Base-by-base conservation (phyloP, 2,797 vertebrate species). In the Enteromius fasciolatus region DNA sequence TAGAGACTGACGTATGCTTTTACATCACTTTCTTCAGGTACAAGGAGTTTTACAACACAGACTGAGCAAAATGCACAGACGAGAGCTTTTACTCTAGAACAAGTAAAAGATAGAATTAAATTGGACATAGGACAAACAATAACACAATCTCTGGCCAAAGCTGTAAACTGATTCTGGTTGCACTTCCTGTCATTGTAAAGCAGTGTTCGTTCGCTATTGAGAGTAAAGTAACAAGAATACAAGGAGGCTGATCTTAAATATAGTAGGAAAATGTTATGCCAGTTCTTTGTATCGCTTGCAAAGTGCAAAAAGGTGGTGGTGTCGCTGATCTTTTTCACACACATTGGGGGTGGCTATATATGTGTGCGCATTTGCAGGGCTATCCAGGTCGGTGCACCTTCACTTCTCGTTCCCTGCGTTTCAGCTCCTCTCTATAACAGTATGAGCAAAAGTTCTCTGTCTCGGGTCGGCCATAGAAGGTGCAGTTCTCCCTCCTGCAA, bases 391-490 rank as follows among this genome's bases (percentile, higher is more conserved):
- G 94, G 87, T 97, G 95, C 87, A 93, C 94, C 90, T 97, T 98
- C 90, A 91, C 93, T 91, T 98, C 97, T 85, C 93, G 94, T 92
- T 98, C 97, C 92, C 96, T 96, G 91, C 96, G 96, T 87, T 97
- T 97, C 81, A 98, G 89, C 93, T 99, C 98, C 93, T 99, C 98
- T 85, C 96, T 97, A 94, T 97, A 99, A 94, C 98, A 99, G 94
- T 97, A 99, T 75, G 98, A 99, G 91, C 98, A 99, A 92, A 94
- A 98, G 94, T 97, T 96, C 87, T 99, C 97, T 48, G 98, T 99
- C 94, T 99, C 98, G 0, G 96, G 95, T 84, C 98, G 95, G 28
- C 98, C 98, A 36, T 99, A 99, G 92, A 99, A 99, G 87, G 98
- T 97, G 89, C 98, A 99, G 94, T 97, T 97, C 88, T 98, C 98